Percentiles rank a stretch among this genome's conserved stretches.
These are phyloP conservation scores for Latheticus oryzae DNA, from an alignment of 2,888 invertebrate genomes.

Conservation along the genomic window DNA sequence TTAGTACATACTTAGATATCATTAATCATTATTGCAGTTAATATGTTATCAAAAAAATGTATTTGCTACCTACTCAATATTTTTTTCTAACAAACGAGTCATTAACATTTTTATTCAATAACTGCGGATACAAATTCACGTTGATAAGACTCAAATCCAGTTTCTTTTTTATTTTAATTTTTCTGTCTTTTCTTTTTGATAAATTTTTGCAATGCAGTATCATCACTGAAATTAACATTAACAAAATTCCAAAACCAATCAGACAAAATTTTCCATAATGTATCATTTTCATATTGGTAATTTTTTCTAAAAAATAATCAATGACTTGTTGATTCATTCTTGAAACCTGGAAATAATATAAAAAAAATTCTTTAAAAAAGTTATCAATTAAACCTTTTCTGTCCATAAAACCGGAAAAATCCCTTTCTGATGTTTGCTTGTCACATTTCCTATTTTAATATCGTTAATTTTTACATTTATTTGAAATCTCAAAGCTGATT, in stretches of 20 bases:
- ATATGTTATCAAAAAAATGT: no score
- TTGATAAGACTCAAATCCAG: no score
- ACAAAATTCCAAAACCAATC: neutral
- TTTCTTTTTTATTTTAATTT: neutral
- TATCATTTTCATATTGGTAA: neutral
- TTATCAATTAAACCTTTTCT: slow-evolving; percentile 65
- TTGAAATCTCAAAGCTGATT: slow-evolving; percentile 68
- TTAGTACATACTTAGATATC: no score
- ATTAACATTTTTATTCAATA: slow-evolving; percentile 4
- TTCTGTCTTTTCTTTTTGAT: neutral
- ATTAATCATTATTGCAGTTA: no score
- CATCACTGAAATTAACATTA: slow-evolving; percentile 9
- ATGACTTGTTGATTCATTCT: neutral
- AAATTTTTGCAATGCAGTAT: neutral
- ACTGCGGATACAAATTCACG: slow-evolving; percentile 10
- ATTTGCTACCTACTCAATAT: no score
- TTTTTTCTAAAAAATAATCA: slow-evolving; percentile 1
- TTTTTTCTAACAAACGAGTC: slow-evolving; percentile 1
- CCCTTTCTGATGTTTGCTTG: slow-evolving; percentile 67
- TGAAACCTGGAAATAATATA: neutral
- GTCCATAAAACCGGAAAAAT: slow-evolving; percentile 72
- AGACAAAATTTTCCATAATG: neutral
- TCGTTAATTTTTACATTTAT: slow-evolving; percentile 69
- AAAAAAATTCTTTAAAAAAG: neutral
- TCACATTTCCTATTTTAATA: slow-evolving; percentile 61